Conservation (phyloP, 1,140 invertebrate species). For the Drosophila sproati region DNA sequence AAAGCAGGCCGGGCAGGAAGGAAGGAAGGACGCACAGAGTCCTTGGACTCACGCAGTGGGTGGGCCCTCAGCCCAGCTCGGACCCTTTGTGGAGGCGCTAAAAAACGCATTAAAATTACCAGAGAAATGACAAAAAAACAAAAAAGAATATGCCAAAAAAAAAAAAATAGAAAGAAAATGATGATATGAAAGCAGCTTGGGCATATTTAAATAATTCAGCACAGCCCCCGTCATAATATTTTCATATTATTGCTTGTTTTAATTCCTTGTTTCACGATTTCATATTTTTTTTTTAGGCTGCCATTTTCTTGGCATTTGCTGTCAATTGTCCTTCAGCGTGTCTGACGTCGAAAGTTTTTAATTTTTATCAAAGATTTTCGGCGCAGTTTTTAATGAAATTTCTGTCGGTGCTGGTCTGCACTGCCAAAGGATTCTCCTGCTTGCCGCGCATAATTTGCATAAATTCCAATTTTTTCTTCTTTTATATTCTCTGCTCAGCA, state of each 20-base stretch:
- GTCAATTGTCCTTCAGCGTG: conserved; percentile 71
- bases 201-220: conserved; percentile 75
- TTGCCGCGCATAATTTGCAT: conserved; percentile 67
- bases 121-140: conserved; percentile 39
- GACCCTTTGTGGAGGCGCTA: conserved; percentile 55
- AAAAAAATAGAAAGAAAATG: conserved; percentile 56
- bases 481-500: neutral
- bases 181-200: conserved; percentile 74
- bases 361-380: conserved; percentile 80
- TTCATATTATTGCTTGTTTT: conserved; percentile 81
- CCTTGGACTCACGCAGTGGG: conserved; percentile 30
- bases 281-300: conserved; percentile 36
- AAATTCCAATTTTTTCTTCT: conserved; percentile 52
- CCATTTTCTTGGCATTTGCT: conserved; percentile 39
- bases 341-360: conserved; percentile 67
- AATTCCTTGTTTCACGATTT: conserved; percentile 78
- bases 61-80: conserved; percentile 34
- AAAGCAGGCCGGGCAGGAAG: conserved; percentile 55
- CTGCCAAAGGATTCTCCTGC: conserved; percentile 58
- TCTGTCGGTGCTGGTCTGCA: conserved; percentile 39
- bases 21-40: conserved; percentile 3
- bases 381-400: conserved; percentile 79
- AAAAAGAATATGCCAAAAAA: conserved; percentile 18
- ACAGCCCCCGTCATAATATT: conserved; percentile 74
- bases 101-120: conserved; percentile 53